These are phyloP conservation scores for Ophion ellenae DNA, from an alignment of 2,888 invertebrate genomes.

Conservation along the genomic window DNA sequence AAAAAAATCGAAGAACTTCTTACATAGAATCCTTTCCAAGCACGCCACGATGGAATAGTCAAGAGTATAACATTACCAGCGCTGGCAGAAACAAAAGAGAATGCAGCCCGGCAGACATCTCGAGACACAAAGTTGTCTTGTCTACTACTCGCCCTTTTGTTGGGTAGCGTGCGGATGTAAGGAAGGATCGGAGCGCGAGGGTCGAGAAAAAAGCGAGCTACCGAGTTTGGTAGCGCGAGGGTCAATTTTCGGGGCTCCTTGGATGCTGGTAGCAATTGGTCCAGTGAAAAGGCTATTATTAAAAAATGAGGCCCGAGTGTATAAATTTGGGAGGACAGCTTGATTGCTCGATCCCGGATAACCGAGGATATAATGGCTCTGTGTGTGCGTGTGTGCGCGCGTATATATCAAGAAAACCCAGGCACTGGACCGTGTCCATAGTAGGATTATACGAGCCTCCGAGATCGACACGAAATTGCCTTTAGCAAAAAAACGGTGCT, in stretches of 20 bases:
- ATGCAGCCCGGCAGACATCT: background rate
- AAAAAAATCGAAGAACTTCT: background rate
- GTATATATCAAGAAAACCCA: constrained; percentile 1
- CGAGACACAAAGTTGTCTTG: background rate
- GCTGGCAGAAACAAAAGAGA: background rate
- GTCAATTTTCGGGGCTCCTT: constrained; percentile 37
- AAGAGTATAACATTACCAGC: background rate
- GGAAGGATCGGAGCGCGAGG: background rate
- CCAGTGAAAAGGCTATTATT: constrained; percentile 51
- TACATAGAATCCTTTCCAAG: background rate
- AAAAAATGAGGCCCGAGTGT: constrained; percentile 58
- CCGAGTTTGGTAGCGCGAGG: constrained; percentile 45
- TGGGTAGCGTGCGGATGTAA: background rate
- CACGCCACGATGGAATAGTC: background rate
- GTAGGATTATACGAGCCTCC: constrained; percentile 10
- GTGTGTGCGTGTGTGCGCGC: background rate
- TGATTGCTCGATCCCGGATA: constrained; percentile 53
- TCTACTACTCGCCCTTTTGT: background rate
- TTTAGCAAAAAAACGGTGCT: constrained; percentile 27
- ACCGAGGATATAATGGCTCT: constrained; percentile 22
- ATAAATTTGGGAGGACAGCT: constrained; percentile 62
- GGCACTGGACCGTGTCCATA: constrained; percentile 9
- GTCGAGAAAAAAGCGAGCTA: constrained; percentile 46
- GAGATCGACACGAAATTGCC: constrained; percentile 43
- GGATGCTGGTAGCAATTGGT: constrained; percentile 54